phyloP scores from a whole-genome alignment of 2,888 invertebrate genomes.

The Cerastis leucographa region DNA sequence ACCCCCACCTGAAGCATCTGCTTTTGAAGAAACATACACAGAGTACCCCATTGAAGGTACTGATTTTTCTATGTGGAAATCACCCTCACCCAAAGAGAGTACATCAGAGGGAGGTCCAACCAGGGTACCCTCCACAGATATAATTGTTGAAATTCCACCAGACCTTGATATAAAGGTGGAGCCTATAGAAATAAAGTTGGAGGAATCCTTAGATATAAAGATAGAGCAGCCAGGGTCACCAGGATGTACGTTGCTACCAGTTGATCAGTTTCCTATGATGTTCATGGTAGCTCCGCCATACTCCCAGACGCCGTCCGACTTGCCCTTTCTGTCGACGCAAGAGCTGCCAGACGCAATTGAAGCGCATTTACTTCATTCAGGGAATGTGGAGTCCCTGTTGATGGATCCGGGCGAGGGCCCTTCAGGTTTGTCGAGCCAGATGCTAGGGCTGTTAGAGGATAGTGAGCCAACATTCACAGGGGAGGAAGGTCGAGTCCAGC shows the following conservation, averaged over 20 bases:
- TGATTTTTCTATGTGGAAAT: constrained; percentile 81
- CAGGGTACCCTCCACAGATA: constrained; percentile 84
- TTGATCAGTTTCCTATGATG: constrained; percentile 81
- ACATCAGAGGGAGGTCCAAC: constrained; percentile 77
- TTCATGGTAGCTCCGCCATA: constrained; percentile 83
- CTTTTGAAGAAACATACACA: constrained; percentile 84
- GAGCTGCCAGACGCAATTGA: constrained; percentile 77
- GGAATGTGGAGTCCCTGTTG: constrained; percentile 80
- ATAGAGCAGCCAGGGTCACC: constrained; percentile 81
- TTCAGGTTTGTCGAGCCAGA: constrained; percentile 83
- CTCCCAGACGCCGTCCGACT: constrained; percentile 78
- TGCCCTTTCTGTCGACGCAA: constrained; percentile 77
- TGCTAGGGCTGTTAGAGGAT: constrained; percentile 82
- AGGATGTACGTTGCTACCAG: constrained; percentile 74
- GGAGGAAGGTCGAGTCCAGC: constrained; percentile 80
- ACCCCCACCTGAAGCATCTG: constrained; percentile 82
- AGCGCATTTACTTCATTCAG: constrained; percentile 80
- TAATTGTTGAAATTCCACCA: constrained; percentile 84
- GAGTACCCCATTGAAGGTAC: constrained; percentile 78
- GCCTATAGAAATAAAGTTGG: constrained; percentile 80
- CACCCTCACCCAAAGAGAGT: constrained; percentile 78
- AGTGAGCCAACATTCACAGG: constrained; percentile 75
- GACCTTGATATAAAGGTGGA: constrained; percentile 83
- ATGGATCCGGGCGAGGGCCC: constrained; percentile 87
- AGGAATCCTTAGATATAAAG: constrained; percentile 79